These are phyloP conservation scores for Hydriomena furcata DNA, from an alignment of 2,888 invertebrate genomes.

Conservation along the genomic window DNA sequence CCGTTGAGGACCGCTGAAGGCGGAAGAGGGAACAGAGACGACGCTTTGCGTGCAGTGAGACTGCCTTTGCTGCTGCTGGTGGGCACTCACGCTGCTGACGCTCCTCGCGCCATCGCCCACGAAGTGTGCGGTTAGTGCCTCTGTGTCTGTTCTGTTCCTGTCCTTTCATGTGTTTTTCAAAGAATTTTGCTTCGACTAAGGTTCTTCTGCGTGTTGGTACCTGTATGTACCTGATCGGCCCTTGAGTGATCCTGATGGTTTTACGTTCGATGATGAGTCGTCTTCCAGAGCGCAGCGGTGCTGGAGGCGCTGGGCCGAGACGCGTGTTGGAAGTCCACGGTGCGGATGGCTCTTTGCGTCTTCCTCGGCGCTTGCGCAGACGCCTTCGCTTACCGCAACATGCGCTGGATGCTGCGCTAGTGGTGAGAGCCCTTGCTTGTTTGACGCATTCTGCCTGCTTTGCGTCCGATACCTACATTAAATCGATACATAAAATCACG, in stretches of 20 bases:
- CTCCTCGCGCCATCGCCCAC: constrained; percentile 79
- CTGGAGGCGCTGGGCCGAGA: constrained; percentile 78
- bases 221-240: no score
- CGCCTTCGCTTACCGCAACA: constrained; percentile 86
- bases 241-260: no score
- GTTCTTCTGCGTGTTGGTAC: no score
- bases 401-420: constrained; percentile 85
- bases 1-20: constrained; percentile 87
- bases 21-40: constrained; percentile 85
- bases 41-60: constrained; percentile 75
- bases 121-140: constrained; percentile 71
- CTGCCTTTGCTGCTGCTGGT: constrained; percentile 50
- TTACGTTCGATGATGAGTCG: no score
- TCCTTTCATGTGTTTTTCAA: no score
- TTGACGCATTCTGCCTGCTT: no score
- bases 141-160: no score
- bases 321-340: constrained; percentile 58
- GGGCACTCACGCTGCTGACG: constrained; percentile 41
- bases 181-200: no score
- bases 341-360: constrained; percentile 64
- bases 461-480: no score
- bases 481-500: no score
- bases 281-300: constrained; percentile 55
- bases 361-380: constrained; percentile 83
- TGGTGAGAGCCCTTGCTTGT: constrained; percentile 43